phyloP scores from a whole-genome alignment of 2,113 vertebrate genomes.

The Gallinago undulata region DNA sequence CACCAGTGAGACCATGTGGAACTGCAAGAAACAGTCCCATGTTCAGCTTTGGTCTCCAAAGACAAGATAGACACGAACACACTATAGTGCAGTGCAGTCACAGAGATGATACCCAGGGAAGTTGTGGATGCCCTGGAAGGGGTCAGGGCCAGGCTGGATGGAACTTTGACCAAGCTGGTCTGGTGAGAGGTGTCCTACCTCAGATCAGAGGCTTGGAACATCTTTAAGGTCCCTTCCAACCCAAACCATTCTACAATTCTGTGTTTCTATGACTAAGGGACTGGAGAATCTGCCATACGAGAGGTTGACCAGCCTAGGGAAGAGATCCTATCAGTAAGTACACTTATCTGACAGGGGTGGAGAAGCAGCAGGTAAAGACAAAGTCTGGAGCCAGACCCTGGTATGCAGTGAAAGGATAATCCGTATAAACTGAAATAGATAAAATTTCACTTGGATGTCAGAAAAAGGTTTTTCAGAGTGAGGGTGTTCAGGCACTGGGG shows the following conservation, averaged over 20 bases:
- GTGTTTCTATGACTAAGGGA: too few species aligned
- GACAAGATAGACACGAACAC: background rate
- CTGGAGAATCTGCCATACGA: background rate
- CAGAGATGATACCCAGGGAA: background rate
- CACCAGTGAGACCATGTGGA: rapidly evolving
- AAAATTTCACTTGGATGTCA: background rate
- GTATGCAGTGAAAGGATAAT: rapidly evolving
- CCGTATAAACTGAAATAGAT: background rate
- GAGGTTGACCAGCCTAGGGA: too few species aligned
- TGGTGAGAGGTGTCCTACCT: too few species aligned
- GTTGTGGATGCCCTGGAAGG: too few species aligned
- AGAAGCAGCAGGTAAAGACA: background rate
- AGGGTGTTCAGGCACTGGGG: background rate
- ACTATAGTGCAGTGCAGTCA: rapidly evolving
- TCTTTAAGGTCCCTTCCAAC: too few species aligned
- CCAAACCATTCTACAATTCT: too few species aligned
- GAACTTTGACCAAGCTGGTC: too few species aligned
- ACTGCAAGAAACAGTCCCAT: background rate
- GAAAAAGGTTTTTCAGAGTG: background rate
- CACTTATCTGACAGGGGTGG: background rate
- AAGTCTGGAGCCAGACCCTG: background rate
- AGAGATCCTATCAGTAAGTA: background rate
- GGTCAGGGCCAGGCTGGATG: too few species aligned
- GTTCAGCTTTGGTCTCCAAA: background rate
- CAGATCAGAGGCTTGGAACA: too few species aligned